phyloP scores from a whole-genome alignment of 2,797 vertebrate species.

The Vipera latastei region DNA sequence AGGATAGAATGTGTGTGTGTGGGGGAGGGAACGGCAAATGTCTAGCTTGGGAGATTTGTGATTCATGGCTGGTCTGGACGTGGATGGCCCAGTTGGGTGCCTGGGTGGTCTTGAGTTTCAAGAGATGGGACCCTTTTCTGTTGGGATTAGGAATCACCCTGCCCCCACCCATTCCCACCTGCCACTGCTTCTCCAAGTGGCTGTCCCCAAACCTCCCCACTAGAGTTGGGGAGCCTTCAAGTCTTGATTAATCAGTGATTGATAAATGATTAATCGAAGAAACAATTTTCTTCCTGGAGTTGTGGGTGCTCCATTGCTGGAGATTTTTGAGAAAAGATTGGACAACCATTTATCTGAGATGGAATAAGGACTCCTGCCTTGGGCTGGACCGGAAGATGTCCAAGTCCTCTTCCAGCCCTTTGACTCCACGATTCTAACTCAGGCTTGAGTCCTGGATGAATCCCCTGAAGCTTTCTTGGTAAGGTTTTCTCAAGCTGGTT shows the following conservation, averaged over 20 bases:
- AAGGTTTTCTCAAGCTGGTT: not conserved
- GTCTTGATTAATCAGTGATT: not conserved
- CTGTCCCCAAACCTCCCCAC: not conserved
- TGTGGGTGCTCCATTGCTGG: not conserved
- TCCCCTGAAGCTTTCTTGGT: not conserved
- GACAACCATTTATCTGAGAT: not conserved
- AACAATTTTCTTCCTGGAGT: not conserved
- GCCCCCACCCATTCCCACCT: too few relatives aligned
- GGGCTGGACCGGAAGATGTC: too few relatives aligned
- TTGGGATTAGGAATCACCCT: not conserved
- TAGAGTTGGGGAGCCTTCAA: not conserved
- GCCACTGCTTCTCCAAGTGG: not conserved
- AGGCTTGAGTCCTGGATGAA: not conserved
- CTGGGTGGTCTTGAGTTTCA: not conserved
- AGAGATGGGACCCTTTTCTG: not conserved
- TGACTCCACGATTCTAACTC: too few relatives aligned
- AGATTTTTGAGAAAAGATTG: not conserved
- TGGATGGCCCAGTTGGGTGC: not conserved
- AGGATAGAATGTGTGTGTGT: not conserved
- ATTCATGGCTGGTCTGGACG: not conserved
- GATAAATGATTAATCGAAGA: not conserved
- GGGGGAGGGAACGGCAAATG: slow-evolving; percentile 50
- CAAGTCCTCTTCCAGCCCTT: not conserved
- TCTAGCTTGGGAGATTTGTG: slow-evolving; percentile 28
- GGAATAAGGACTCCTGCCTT: too few relatives aligned